Conservation (phyloP, 2,797 vertebrate species). For the Rhynchonycteris naso region DNA sequence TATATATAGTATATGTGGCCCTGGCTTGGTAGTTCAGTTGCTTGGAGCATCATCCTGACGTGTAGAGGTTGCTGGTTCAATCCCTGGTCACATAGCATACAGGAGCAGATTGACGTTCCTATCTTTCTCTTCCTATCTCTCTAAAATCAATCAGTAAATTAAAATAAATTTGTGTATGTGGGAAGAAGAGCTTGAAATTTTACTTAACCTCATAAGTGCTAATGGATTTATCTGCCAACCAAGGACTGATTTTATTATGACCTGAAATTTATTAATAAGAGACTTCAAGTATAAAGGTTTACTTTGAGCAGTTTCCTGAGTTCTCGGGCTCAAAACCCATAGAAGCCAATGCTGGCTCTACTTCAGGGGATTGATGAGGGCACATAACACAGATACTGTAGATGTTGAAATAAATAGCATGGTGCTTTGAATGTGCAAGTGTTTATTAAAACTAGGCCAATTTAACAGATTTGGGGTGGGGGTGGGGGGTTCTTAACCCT, state of each 20-base stretch:
- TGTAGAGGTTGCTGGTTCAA: no score
- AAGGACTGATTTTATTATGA: background rate
- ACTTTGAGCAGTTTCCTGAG: background rate
- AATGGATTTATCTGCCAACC: background rate
- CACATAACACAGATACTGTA: background rate
- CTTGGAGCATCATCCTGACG: no score
- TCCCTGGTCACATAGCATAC: no score
- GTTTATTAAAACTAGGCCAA: background rate
- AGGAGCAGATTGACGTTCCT: no score
- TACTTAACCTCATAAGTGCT: background rate
- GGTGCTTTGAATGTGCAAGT: background rate
- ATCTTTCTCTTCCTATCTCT: no score
- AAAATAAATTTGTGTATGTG: background rate
- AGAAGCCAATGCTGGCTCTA: background rate
- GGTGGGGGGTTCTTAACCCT: background rate
- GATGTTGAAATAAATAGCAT: background rate
- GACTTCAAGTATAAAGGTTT: background rate
- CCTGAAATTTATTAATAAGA: constrained; percentile 21
- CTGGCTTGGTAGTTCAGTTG: no score
- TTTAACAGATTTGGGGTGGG: background rate
- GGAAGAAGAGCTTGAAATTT: background rate
- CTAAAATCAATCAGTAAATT: background rate
- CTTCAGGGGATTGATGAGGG: background rate
- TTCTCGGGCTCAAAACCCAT: constrained; percentile 1
- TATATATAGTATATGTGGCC: no score